phyloP scores from a whole-genome alignment of 2,888 invertebrate genomes.

The Lycocerus yunnanus region DNA sequence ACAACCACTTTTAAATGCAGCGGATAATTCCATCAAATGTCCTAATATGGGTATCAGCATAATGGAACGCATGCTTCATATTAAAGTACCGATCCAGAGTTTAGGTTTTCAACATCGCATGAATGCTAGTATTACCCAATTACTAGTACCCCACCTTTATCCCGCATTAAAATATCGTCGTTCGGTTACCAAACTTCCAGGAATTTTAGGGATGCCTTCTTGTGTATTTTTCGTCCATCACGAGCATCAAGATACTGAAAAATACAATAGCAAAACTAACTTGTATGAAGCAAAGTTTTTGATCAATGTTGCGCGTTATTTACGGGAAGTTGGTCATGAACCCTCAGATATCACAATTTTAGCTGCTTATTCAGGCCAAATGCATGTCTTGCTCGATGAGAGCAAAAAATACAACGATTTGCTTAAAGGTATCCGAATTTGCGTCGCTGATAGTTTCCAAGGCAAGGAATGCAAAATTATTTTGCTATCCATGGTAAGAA shows the following conservation, averaged over 20 bases:
- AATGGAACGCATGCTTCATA: slow-evolving; percentile 72
- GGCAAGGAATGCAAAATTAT: slow-evolving; percentile 82
- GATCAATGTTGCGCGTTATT: slow-evolving; percentile 63
- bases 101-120: slow-evolving; percentile 76
- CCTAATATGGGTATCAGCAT: too few relatives aligned
- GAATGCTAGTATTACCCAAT: slow-evolving; percentile 63
- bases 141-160: slow-evolving; percentile 60
- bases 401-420: slow-evolving; percentile 35
- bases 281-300: slow-evolving; percentile 67
- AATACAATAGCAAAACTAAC: slow-evolving; percentile 66
- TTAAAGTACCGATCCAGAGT: slow-evolving; percentile 61
- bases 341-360: slow-evolving; percentile 72
- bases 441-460: slow-evolving; percentile 79
- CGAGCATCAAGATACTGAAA: slow-evolving; percentile 60
- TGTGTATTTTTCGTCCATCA: slow-evolving; percentile 74
- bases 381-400: slow-evolving; percentile 62
- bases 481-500: slow-evolving; percentile 79
- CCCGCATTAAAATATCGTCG: slow-evolving; percentile 63
- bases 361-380: slow-evolving; percentile 73
- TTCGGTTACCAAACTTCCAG: slow-evolving; percentile 61
- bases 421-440: slow-evolving; percentile 62
- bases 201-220: slow-evolving; percentile 63
- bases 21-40: slow-evolving; percentile 68
- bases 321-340: slow-evolving; percentile 64
- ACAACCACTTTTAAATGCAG: slow-evolving; percentile 69